Base-by-base conservation (phyloP, 2,888 invertebrate genomes). In the Cerceris rybyensis region DNA sequence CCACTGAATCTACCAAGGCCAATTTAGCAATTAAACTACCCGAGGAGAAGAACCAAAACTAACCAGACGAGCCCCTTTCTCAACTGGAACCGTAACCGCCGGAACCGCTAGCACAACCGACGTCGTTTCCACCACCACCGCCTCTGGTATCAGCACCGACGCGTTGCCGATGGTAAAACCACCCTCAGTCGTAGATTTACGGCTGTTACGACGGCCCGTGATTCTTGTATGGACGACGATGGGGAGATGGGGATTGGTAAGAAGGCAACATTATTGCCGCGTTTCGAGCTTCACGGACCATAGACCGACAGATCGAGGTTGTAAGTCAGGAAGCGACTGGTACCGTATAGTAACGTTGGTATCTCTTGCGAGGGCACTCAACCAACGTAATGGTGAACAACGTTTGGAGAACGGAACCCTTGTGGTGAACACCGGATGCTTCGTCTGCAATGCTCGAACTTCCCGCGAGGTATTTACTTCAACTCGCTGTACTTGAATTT, bases 21-120 rank as follows among this genome's bases (percentile, higher is more conserved):
- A 90, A 90, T 90, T 90, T 89, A 85, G 85, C 89, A 87, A 90
- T 90, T 90, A 90, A 90, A 90, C 88, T 90, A 88, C 84, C 89
- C 88, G 85, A 84, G 87, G 87, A 88, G 87, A 86, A 88, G 89
- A 87, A 86, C 84, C 83, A 75, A 86, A 87, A 85, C 88, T 86
- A 88, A 86, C 86, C 86, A 86, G 88, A 89, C 87, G 69, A 50
- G 63, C 55, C 66, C 52, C 61, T 67, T 59, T 61, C 58, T 75
- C 68, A 50, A 66, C 64, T 67, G 59, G 75, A 11, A 65, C 52
- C 66, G 79, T 74, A 77, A 77, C 70, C 72, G 70, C 70, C 72
- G 70, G 75, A 49, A 55, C 73, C 79, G 46, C 64, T 59, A 39
- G 65, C 69, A 70, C 71, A 52, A 75, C 70, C 79, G 68, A 75